A percentile compares a stretch with the other conserved stretches of the same genome.
Evolutionary conservation across 2,797 vertebrate species (phyloP).

Genomic region (Poeciliopsis presidionis): DNA sequence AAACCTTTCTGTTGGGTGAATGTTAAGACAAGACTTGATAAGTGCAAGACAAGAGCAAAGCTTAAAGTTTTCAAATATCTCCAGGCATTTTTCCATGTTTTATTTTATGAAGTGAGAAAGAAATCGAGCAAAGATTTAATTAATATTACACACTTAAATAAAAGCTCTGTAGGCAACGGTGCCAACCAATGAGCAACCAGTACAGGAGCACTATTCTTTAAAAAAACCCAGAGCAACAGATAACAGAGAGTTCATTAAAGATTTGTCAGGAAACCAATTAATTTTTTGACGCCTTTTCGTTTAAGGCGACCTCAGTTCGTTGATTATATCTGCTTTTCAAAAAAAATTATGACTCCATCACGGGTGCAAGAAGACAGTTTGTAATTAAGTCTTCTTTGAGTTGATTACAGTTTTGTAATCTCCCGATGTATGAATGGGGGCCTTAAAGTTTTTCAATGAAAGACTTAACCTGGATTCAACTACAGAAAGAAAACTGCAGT

Average conservation of each 20-base stretch:
- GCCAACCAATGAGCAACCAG: background rate
- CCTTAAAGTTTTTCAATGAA: background rate
- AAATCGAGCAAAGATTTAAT: too few relatives aligned
- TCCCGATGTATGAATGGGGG: background rate
- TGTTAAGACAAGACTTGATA: constrained; percentile 7
- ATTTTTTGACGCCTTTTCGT: constrained; percentile 20
- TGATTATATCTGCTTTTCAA: background rate
- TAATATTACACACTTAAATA: background rate
- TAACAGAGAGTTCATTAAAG: constrained; percentile 50
- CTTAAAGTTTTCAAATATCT: constrained; percentile 12
- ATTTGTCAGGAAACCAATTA: constrained; percentile 50
- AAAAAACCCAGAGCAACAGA: constrained; percentile 36
- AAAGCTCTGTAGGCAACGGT: constrained; percentile 22
- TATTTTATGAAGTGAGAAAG: too few relatives aligned
- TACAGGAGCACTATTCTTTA: constrained; percentile 3
- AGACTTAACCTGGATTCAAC: background rate
- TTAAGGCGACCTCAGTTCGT: constrained; percentile 13
- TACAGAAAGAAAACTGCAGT: background rate
- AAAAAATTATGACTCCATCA: constrained; percentile 18
- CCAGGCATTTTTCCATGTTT: constrained; percentile 5
- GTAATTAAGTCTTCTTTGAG: background rate
- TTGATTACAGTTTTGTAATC: background rate
- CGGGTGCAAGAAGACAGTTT: constrained; percentile 3
- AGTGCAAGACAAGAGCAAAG: constrained; percentile 5
- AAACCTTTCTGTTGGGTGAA: background rate